Base-by-base conservation (phyloP, 1,140 invertebrate species). In the Drosophila watanabei region DNA sequence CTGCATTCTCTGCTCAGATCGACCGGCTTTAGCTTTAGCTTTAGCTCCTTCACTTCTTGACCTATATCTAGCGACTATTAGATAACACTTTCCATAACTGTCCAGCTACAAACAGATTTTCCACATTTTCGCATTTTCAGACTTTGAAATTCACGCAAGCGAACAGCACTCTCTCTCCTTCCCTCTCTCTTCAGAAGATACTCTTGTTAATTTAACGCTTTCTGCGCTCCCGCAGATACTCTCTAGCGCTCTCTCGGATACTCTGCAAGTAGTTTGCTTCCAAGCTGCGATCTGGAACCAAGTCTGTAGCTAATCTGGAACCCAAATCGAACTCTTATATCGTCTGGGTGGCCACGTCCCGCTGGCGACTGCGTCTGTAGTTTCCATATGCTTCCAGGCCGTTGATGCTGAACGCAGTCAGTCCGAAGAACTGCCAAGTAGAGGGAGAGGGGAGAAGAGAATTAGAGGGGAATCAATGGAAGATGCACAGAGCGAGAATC, bases 261-360 rank as follows among this genome's bases (percentile, higher is more conserved):
- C 59, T 37, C 32, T 1, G 24, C 24, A 10, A n/a, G 39, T n/a
- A 49, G 43, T 33, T 33, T 24, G 30, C 30, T 52, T 16, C 7
- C 14, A 14, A 37, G 41, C 28, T 64, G 35, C n/a, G 20, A 8
- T 54, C 32, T n/a, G 10, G n/a, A 16, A n/a, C 41, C n/a, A 18
- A 43, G 41, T 30, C 11, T 18, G 14, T 18, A 13, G 41, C 14
- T 16, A 32, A 18, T 32, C 18, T n/a, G 43, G 33, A 45, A 13
- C 52, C 49, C 10, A 30, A 20, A 43, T 4, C 20, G 16, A 24
- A 10, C 1, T 37, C 68, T 80, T 80, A 88, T 28, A 71, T 62
- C 43, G 84, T 88, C 39, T 88, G 84, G 30, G 84, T 88, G 59
- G 84, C 63, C 46, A 89, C 61, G 61, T 88, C 84, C 13, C 84